Evolutionary conservation across 2,113 vertebrate species (phyloP).

Genomic region (Cyprinodon variegatus): DNA sequence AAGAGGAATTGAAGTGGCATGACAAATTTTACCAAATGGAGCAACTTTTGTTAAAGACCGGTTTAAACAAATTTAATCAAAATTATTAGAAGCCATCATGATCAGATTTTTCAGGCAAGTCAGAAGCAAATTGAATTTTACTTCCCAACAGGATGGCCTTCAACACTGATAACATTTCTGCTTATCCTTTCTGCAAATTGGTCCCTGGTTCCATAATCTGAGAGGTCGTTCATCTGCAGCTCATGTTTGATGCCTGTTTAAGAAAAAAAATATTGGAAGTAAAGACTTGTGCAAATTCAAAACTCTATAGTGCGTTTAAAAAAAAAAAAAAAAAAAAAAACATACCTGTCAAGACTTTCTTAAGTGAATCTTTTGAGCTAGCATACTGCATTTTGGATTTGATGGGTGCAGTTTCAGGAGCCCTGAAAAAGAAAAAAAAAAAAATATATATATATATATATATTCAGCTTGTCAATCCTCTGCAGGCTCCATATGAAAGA

Average conservation of each 20-base stretch:
- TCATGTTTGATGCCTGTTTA: conserved; percentile 82
- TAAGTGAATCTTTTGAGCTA: conserved; percentile 80
- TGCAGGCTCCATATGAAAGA: not conserved
- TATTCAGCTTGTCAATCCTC: not conserved
- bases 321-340: not conserved
- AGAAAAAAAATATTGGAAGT: not conserved
- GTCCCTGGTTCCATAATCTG: conserved; percentile 60
- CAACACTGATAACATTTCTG: conserved; percentile 30
- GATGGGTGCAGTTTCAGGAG: conserved; percentile 68
- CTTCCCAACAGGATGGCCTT: conserved; percentile 15
- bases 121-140: no score
- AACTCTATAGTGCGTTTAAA: not conserved
- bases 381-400: conserved; percentile 83
- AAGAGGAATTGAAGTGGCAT: not conserved
- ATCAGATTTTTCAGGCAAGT: not conserved
- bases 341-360: conserved; percentile 72
- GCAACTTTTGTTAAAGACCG: not conserved
- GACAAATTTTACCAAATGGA: no score
- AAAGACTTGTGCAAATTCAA: not conserved
- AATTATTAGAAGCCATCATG: not conserved
- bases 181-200: conserved; percentile 75
- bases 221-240: conserved; percentile 76
- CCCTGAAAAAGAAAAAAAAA: conserved; percentile 63
- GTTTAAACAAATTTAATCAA: not conserved
- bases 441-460: no score